These are phyloP conservation scores for Cabera pusaria DNA, from an alignment of 2,888 invertebrate species.

Conservation along the genomic window DNA sequence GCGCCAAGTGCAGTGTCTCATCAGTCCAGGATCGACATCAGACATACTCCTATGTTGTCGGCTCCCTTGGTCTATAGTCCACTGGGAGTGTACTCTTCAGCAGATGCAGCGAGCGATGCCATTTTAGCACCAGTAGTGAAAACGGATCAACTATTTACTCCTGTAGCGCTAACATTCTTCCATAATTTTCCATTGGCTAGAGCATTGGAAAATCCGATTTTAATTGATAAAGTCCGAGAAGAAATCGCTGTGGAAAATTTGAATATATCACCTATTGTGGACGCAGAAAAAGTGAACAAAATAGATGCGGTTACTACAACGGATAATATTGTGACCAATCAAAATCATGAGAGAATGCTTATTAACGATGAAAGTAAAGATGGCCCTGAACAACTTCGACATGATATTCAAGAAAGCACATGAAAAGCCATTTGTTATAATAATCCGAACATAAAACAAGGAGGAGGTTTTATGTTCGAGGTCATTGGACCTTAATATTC, in stretches of 20 bases:
- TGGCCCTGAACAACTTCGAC: constrained; percentile 2
- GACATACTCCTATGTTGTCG: constrained; percentile 51
- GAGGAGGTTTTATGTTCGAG: no score
- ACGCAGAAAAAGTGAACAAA: no score
- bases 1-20: constrained; percentile 82
- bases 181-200: constrained; percentile 64
- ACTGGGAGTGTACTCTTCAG: constrained; percentile 38
- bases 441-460: no score
- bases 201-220: constrained; percentile 60
- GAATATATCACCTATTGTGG: no score
- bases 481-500: no score
- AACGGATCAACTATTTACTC: constrained; percentile 51
- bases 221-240: constrained; percentile 50
- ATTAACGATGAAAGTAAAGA: constrained; percentile 8
- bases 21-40: constrained; percentile 81
- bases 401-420: constrained; percentile 1
- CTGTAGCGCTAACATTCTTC: constrained; percentile 61
- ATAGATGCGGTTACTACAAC: no score
- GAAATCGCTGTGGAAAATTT: constrained; percentile 25
- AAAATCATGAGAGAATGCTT: no score
- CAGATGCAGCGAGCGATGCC: constrained; percentile 37
- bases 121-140: constrained; percentile 44
- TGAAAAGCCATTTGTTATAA: no score
- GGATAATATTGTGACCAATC: no score
- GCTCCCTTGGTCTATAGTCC: constrained; percentile 59